phyloP scores from a whole-genome alignment of 2,888 invertebrate species.

The Nomada lathburiana region DNA sequence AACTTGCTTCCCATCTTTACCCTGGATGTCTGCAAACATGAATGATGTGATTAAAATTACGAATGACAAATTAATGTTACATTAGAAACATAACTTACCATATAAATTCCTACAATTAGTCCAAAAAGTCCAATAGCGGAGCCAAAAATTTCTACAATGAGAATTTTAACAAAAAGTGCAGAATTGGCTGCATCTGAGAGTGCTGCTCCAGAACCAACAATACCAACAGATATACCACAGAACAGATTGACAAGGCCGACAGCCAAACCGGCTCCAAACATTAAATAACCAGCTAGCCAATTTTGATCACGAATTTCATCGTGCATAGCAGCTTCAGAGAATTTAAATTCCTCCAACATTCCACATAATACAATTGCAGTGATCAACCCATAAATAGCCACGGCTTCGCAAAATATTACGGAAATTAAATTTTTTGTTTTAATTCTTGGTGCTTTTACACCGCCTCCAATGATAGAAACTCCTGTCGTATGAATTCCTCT shows the following conservation, averaged over 20 bases:
- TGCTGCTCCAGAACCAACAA: conserved; percentile 99
- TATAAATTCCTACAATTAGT: conserved; percentile 98
- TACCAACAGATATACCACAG: conserved; percentile 98
- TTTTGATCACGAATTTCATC: conserved; percentile 85
- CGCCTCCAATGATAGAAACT: conserved; percentile 97
- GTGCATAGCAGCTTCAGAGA: not conserved
- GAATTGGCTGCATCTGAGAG: conserved; percentile 99
- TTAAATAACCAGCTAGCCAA: conserved; percentile 95
- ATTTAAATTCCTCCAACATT: conserved; percentile 87
- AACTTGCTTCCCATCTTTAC: conserved; percentile 88
- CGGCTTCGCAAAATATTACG: conserved; percentile 99
- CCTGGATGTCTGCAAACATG: conserved; percentile 87
- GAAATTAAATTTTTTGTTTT: conserved; percentile 99
- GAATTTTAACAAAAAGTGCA: conserved; percentile 97
- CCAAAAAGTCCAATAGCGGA: conserved; percentile 99
- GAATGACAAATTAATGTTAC: not conserved
- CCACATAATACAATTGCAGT: conserved; percentile 98
- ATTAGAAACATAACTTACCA: conserved; percentile 85
- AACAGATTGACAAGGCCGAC: conserved; percentile 98
- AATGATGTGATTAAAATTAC: conserved; percentile 12
- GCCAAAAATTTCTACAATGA: conserved; percentile 99
- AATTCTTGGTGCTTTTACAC: conserved; percentile 99
- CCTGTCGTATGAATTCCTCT: conserved; percentile 99
- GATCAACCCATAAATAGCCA: conserved; percentile 99
- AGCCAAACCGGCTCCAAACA: conserved; percentile 98